Evolutionary conservation across 30 jellyfish, hydroid and myxozoan genomes (phyloP), one percentile per base, ranked within the genome.

Genomic region (Mastigias papua): DNA sequence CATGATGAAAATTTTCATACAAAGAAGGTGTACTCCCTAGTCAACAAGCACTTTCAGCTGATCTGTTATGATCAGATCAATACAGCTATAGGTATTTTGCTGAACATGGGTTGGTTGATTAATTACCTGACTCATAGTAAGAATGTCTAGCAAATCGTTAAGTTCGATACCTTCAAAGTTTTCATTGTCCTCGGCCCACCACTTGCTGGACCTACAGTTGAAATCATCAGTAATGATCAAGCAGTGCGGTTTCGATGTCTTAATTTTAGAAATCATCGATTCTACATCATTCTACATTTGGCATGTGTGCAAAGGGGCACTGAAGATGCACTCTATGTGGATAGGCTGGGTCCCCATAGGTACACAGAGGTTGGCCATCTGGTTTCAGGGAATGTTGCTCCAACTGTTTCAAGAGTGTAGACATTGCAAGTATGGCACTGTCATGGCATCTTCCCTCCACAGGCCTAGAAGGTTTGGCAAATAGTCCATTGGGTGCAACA

Each of bases 161-260:
- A 67, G 54, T 67, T 27, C 7, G 6, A 7, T 60, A 67, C 49
- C 79, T 51, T 63, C 79, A 31, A 5, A 17, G 25, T 26, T 60
- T 67, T 67, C 79, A 30, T 67, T 67, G 79, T 67, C 79, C 10
- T 26, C 79, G 21, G 79, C 79, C 79, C 79, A 67, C 79, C 79
- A 30, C 51, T 30, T 67, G 34, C 79, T 67, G 34, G 79, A 67
- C 25, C 79, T 67, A 67, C 79, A 67, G 51, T 67, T 67, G 23
- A 67, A 26, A 26, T 67, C 79, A 13, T 5, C 79, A 2, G 79
- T 3, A 34, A 67, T 67, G 54, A 26, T 21, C 79, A 67, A 67
- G 33, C 72, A 60, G 17, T 60, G 72, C 33, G 72, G 72, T 17
- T 60, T 60, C 72, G 17, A 60, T 20, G 33, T 27, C 17, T 60